A percentile compares a stretch with the other conserved stretches of the same genome.
These are phyloP conservation scores for Nudaria mundana DNA, from an alignment of 2,888 invertebrate genomes.

Conservation along the genomic window DNA sequence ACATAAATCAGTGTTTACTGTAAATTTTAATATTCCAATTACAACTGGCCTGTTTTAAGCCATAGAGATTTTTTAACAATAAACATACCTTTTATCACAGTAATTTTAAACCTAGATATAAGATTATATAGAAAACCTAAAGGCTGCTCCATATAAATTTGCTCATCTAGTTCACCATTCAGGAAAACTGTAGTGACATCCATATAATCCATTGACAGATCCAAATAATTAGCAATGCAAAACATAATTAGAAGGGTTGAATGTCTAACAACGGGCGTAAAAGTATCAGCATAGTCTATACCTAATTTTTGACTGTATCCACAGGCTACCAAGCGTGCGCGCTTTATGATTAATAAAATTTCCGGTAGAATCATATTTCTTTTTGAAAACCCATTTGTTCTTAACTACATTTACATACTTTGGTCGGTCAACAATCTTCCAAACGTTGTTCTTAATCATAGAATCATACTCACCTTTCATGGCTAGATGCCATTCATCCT, in stretches of 20 bases:
- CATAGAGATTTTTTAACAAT: conserved; percentile 2
- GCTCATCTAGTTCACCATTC: background rate
- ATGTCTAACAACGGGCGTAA: conserved; percentile 8
- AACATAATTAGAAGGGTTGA: conserved; percentile 5
- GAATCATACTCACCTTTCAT: conserved; percentile 4
- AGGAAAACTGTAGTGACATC: conserved; percentile 6
- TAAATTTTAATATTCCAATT: background rate
- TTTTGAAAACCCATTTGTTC: conserved; percentile 2
- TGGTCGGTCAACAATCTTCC: background rate
- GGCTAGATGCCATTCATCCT: background rate
- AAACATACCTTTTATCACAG: conserved; percentile 3
- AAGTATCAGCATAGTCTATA: conserved; percentile 7
- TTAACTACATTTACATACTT: background rate
- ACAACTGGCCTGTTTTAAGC: background rate
- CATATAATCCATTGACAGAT: conserved; percentile 1
- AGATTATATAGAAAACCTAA: background rate
- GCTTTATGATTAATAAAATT: background rate
- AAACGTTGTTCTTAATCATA: conserved; percentile 1
- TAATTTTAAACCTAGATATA: no score
- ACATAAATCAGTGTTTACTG: background rate
- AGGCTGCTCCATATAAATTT: conserved; percentile 8
- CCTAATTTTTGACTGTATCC: conserved; percentile 5
- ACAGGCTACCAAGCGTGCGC: conserved; percentile 9
- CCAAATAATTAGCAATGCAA: background rate
- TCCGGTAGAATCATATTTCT: background rate